Evolutionary conservation across 2,113 vertebrate genomes (phyloP), one percentile per base, ranked within the genome.

Genomic region (Bagarius yarrelli): DNA sequence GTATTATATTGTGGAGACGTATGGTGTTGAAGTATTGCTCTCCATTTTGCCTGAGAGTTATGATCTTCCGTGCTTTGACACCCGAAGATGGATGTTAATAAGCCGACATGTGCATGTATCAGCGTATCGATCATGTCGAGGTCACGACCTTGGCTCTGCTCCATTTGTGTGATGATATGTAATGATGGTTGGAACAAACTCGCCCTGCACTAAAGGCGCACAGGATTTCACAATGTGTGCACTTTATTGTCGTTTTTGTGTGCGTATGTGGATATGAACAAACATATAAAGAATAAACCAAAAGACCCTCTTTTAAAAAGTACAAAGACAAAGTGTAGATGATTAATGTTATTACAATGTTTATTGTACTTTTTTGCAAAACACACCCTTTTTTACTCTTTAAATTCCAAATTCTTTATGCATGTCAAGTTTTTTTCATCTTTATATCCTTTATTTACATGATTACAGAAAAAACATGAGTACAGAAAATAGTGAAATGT

Each of bases 141-240:
- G 86, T 90, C 86, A 53, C 8, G 50, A 86, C 84, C 88, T 82
- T 83, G 81, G 76, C 78, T 79, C 81, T 82, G 74, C 88, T 89
- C 88, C 85, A 85, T 89, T 87, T 85, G 79, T 90, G 89, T 85
- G 83, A 86, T 87, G 81, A 90, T 87, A 81, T 76, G 80, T 81
- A 85, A 84, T 82, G 81, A 90, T 88, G 89, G 87, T 83, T 88
- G 84, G 83, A 81, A 79, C 75, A 69, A 79, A 52, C 59, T 72
- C 73, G 72, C 72, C 83, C 23, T 13, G 32, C n/a, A 76, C 36
- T 70, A 59, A 36, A 69, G 32, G 53, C 34, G 40, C 34, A 66
- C 27, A n/a, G 56, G 57, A 79, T 61, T 71, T 2, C 50, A 56
- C 47, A 13, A 40, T 55, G 13, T 44, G 25, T 15, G 23, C 1